Conservation (phyloP, 2,888 invertebrate species). For the Drosophila tanythrix region DNA sequence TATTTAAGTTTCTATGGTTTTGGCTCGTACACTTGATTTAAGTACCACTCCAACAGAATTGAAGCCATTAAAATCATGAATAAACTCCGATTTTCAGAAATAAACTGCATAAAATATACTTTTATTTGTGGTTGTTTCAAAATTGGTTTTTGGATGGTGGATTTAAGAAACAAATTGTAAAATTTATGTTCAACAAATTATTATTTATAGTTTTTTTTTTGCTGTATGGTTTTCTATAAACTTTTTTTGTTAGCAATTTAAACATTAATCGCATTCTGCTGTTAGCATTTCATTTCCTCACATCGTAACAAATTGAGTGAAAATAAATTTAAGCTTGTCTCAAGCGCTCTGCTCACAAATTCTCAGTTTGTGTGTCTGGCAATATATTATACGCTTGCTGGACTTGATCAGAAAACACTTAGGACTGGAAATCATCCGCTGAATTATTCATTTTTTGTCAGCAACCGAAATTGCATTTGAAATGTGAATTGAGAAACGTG, state of each 20-base stretch:
- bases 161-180: neutral
- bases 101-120: neutral
- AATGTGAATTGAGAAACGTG: conserved; percentile 5
- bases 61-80: neutral
- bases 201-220: neutral
- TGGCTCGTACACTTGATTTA: neutral
- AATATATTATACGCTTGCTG: neutral
- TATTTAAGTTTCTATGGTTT: neutral
- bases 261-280: neutral
- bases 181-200: neutral
- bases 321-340: neutral
- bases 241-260: neutral
- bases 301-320: neutral
- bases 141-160: neutral
- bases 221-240: neutral
- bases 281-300: neutral
- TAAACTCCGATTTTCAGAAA: neutral
- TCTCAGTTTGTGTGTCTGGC: neutral
- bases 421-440: conserved; percentile 5
- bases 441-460: conserved; percentile 26
- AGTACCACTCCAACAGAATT: neutral
- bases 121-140: neutral
- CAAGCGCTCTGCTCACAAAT: no score
- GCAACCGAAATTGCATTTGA: neutral
- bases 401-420: conserved; percentile 13